Percentiles rank a stretch among this genome's conserved stretches.
phyloP scores from a whole-genome alignment of 2,797 vertebrate genomes.

The Orientallactaga sibirica region DNA sequence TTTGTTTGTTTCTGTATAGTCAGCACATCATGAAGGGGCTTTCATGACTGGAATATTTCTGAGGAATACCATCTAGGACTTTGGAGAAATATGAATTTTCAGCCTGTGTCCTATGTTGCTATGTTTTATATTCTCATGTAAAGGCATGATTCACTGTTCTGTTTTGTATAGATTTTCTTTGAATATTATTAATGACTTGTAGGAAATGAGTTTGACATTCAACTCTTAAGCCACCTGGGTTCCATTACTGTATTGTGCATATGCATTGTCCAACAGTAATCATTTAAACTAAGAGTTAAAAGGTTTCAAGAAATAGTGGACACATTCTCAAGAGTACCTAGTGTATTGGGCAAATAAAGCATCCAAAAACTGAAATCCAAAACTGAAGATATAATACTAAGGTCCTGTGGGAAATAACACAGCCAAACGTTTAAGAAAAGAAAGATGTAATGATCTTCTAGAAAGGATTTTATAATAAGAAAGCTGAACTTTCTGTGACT shows the following conservation, averaged over 20 bases:
- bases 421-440: slow-evolving; percentile 56
- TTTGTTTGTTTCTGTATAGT: slow-evolving; percentile 50
- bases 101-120: not conserved
- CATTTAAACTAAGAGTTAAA: slow-evolving; percentile 62
- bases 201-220: slow-evolving; percentile 52
- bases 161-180: slow-evolving; percentile 54
- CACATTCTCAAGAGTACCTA: slow-evolving; percentile 40
- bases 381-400: slow-evolving; percentile 35
- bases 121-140: slow-evolving; percentile 25
- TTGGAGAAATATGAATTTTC: slow-evolving; percentile 58
- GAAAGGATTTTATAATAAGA: slow-evolving; percentile 44
- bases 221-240: slow-evolving; percentile 17
- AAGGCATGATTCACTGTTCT: slow-evolving; percentile 23
- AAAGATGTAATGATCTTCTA: slow-evolving; percentile 14
- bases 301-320: slow-evolving; percentile 60
- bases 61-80: slow-evolving; percentile 26
- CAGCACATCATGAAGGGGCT: not conserved
- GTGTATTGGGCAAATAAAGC: slow-evolving; percentile 8
- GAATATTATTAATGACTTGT: slow-evolving; percentile 25
- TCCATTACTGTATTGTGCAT: not conserved
- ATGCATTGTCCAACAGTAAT: slow-evolving; percentile 53
- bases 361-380: slow-evolving; percentile 34
- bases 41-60: slow-evolving; percentile 59
- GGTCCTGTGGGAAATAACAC: slow-evolving; percentile 11
- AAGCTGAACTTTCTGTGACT: slow-evolving; percentile 17